Conservation (phyloP, 2,888 invertebrate species). For the Heterodera filipjevi region DNA sequence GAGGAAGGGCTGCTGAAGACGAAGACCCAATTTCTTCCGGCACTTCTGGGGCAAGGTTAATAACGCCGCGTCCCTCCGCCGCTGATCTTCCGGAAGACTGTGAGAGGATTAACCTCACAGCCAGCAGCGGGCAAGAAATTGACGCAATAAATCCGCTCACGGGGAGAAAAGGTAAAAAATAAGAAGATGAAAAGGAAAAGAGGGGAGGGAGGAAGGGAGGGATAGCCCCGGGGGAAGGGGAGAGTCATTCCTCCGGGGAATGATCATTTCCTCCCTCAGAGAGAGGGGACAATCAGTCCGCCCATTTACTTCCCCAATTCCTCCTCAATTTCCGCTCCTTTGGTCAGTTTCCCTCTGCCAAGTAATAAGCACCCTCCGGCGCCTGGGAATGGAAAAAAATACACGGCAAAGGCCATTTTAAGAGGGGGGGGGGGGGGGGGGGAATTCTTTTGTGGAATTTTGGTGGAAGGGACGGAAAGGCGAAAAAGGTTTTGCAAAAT, state of each 20-base stretch:
- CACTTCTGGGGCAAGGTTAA: slow-evolving; percentile 28
- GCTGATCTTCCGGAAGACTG: slow-evolving; percentile 12
- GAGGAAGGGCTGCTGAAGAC: background rate
- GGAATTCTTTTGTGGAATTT: too few relatives aligned
- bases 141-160: background rate
- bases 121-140: background rate
- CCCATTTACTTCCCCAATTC: background rate
- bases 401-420: background rate
- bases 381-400: background rate
- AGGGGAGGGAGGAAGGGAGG: background rate
- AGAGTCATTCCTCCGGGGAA: background rate
- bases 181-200: background rate
- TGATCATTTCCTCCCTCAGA: background rate
- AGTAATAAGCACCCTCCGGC: background rate
- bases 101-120: slow-evolving; percentile 8
- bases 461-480: too few relatives aligned
- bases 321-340: background rate
- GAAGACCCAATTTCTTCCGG: slow-evolving; percentile 19
- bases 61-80: slow-evolving; percentile 16
- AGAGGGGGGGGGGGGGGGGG: background rate
- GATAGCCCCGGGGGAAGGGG: background rate
- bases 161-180: too few relatives aligned
- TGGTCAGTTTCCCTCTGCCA: background rate
- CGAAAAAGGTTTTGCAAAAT: too few relatives aligned
- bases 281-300: background rate